Conservation (phyloP, 2,113 vertebrate species). For the Mastomys coucha region DNA sequence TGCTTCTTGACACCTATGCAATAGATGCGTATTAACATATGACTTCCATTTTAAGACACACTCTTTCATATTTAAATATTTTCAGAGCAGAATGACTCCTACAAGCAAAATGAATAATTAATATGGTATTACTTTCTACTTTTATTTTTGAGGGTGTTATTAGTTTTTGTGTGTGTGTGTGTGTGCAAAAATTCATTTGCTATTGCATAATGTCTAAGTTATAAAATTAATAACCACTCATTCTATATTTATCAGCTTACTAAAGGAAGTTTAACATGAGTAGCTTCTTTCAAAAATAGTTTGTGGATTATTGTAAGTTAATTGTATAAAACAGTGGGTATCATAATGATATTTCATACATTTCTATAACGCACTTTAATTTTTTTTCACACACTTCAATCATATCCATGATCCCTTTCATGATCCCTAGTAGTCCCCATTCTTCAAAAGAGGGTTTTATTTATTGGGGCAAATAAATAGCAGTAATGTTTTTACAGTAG, state of each 20-base stretch:
- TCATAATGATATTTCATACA: background rate
- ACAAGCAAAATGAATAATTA: background rate
- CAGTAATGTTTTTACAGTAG: background rate
- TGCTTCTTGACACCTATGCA: background rate
- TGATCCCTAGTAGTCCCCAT: background rate
- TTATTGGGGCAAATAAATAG: background rate
- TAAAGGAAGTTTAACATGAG: background rate
- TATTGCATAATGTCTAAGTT: background rate
- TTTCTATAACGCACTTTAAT: background rate
- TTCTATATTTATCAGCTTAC: background rate
- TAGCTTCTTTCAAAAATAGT: background rate
- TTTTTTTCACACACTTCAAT: background rate
- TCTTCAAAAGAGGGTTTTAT: background rate
- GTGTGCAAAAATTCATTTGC: conserved; percentile 10
- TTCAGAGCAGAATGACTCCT: conserved; percentile 21
- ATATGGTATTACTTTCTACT: background rate
- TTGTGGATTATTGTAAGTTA: background rate
- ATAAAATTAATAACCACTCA: background rate
- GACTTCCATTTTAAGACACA: background rate
- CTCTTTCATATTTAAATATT: conserved; percentile 18
- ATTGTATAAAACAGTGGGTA: background rate
- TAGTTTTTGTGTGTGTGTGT: background rate
- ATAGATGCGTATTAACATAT: background rate
- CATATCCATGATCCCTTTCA: background rate
- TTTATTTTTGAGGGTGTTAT: background rate